Percentiles rank a stretch among this genome's conserved stretches.
Evolutionary conservation across 2,888 invertebrate species (phyloP).

Genomic region (Athalia circularis): DNA sequence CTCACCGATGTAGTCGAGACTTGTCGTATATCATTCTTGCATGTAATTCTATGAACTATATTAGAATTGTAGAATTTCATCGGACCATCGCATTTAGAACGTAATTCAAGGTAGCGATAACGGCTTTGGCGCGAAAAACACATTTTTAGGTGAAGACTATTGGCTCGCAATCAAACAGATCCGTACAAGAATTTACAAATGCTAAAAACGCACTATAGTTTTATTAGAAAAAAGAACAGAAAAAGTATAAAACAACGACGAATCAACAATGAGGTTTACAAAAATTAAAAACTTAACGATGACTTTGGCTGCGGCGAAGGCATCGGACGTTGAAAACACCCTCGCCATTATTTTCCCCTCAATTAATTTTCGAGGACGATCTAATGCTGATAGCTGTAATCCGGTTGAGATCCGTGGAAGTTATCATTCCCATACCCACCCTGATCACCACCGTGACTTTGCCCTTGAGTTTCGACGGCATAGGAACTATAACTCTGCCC

Average conservation of each 20-base stretch:
- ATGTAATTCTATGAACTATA: no score
- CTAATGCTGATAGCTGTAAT: slow-evolving; percentile 54
- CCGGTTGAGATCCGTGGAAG: slow-evolving; percentile 62
- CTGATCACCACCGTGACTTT: slow-evolving; percentile 50
- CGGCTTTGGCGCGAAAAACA: no score
- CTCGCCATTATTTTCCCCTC: neutral
- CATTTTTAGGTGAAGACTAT: no score
- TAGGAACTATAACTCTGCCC: slow-evolving; percentile 46
- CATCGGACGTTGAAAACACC: slow-evolving; percentile 4
- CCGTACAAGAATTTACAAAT: neutral
- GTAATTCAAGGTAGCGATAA: no score
- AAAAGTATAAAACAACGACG: slow-evolving; percentile 39
- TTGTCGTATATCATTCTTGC: neutral
- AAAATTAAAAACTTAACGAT: slow-evolving; percentile 45
- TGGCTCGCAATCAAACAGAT: neutral
- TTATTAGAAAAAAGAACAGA: slow-evolving; percentile 44
- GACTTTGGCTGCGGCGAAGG: slow-evolving; percentile 39
- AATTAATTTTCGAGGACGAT: neutral
- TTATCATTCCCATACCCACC: slow-evolving; percentile 45
- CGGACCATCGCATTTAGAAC: no score
- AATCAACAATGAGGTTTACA: slow-evolving; percentile 28
- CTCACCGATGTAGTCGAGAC: neutral
- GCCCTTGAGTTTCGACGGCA: slow-evolving; percentile 46
- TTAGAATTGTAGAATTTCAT: no score
- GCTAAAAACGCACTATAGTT: slow-evolving; percentile 18